These are phyloP conservation scores for Sericinus montela DNA, from an alignment of 2,888 invertebrate species.

Conservation along the genomic window DNA sequence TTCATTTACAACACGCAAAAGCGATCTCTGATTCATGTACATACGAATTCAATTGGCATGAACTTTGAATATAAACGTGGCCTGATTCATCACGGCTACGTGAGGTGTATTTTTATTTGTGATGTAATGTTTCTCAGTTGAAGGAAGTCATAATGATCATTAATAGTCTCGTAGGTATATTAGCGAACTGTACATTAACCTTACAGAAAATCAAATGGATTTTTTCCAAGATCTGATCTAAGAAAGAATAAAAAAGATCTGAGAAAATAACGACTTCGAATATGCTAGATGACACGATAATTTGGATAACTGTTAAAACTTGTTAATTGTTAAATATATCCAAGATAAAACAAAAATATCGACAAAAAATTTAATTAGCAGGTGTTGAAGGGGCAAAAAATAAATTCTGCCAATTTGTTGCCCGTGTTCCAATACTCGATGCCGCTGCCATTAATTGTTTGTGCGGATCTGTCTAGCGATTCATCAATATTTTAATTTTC, in stretches of 20 bases:
- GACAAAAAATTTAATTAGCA: neutral
- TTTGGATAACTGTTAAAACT: no score
- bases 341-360: no score
- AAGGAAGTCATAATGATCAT: slow-evolving; percentile 16
- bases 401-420: slow-evolving; percentile 14
- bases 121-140: slow-evolving; percentile 18
- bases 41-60: slow-evolving; percentile 14
- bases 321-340: no score
- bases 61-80: slow-evolving; percentile 8
- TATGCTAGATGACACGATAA: no score
- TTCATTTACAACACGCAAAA: slow-evolving; percentile 13
- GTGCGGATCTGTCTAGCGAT: slow-evolving; percentile 1
- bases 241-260: no score
- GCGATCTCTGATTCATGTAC: slow-evolving; percentile 10
- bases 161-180: neutral
- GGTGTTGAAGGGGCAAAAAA: slow-evolving; percentile 1
- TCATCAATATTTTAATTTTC: neutral
- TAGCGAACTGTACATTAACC: no score
- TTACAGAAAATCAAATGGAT: no score
- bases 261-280: no score
- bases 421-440: slow-evolving; percentile 11
- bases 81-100: slow-evolving; percentile 20
- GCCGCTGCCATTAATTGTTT: neutral
- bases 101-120: slow-evolving; percentile 21
- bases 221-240: no score